Conservation (phyloP, 2,888 invertebrate genomes). For the Tupiocoris notatus region DNA sequence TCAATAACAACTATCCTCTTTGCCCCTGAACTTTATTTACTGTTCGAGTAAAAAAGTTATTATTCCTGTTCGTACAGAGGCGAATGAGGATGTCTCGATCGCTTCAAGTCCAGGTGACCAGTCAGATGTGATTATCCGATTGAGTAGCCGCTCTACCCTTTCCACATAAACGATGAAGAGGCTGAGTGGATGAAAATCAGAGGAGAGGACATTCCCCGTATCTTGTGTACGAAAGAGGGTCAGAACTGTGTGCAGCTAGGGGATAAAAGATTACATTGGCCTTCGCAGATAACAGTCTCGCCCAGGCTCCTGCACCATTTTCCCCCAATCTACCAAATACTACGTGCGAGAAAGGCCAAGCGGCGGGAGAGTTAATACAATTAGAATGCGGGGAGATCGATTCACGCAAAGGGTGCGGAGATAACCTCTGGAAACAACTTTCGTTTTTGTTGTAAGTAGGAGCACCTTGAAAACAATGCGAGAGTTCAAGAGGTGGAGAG, state of each 20-base stretch:
- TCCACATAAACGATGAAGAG: no score
- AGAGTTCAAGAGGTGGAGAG: no score
- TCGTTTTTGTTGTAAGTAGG: background rate
- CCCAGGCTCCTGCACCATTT: background rate
- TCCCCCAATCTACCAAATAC: constrained; percentile 3
- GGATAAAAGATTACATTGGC: constrained; percentile 36
- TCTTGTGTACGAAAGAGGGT: background rate
- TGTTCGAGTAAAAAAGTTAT: no score
- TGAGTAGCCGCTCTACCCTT: no score
- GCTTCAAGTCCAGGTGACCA: no score
- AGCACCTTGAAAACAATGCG: constrained; percentile 13
- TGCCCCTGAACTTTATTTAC: no score
- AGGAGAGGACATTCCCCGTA: constrained; percentile 16
- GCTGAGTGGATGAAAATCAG: constrained; percentile 35
- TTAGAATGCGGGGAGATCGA: constrained; percentile 41
- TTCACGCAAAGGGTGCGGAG: background rate
- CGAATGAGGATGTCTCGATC: no score
- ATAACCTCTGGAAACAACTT: constrained; percentile 3
- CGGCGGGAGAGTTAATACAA: constrained; percentile 40
- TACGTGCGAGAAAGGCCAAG: constrained; percentile 27
- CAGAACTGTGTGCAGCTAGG: background rate
- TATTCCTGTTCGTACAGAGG: no score
- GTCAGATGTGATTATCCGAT: no score
- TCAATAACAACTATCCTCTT: no score
- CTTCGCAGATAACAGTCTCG: constrained; percentile 31